phyloP scores from a whole-genome alignment of 2,113 vertebrate genomes.

The Terrapene triunguis region DNA sequence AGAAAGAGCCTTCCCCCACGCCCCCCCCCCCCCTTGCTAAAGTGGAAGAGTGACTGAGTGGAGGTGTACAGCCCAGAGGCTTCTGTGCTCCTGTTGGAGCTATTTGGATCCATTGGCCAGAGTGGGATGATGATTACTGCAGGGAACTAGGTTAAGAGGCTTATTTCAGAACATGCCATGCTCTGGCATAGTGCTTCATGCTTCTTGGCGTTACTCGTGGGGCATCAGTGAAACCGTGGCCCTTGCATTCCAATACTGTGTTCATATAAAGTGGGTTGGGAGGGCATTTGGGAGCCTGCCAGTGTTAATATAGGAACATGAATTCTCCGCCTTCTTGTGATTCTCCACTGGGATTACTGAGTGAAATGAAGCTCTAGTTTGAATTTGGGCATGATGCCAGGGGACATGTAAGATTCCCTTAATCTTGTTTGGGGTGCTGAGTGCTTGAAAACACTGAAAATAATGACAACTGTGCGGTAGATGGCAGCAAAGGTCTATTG shows the following conservation, averaged over 20 bases:
- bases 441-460: background rate
- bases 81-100: accelerated
- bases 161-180: background rate
- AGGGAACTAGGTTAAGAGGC: background rate
- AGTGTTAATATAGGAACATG: background rate
- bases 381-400: background rate
- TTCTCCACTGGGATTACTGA: background rate
- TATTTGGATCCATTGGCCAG: accelerated
- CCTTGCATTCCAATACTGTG: background rate
- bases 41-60: background rate
- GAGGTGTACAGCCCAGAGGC: accelerated
- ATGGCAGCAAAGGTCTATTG: constrained; percentile 78
- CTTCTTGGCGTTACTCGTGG: background rate
- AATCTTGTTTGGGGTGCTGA: background rate
- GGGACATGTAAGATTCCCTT: background rate
- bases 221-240: background rate
- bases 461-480: constrained; percentile 49
- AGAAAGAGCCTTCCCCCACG: background rate
- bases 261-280: background rate
- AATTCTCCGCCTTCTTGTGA: background rate
- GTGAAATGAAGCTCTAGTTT: background rate
- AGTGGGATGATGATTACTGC: background rate
- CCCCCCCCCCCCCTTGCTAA: background rate
- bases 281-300: background rate
- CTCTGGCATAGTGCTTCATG: background rate